Evolutionary conservation across 2,888 invertebrate species (phyloP), one percentile per base, ranked within the genome.

Genomic region (Drosophila acutilabella): DNA sequence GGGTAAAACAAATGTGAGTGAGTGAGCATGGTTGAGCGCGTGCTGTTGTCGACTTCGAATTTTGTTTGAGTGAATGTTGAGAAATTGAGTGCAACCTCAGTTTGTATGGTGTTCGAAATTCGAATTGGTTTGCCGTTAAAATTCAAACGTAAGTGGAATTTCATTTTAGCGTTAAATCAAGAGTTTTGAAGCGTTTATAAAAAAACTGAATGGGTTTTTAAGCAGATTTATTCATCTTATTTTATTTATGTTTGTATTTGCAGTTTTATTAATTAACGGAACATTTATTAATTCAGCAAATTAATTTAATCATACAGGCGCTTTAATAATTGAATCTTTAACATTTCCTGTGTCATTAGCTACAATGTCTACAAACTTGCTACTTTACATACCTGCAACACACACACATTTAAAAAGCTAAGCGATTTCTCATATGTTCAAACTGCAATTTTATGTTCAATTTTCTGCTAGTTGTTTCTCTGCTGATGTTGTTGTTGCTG

Each of bases 371-470:
- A 44, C 23, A 30, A 8, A 8, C 36, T 8, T 51, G 23, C 30
- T 56, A 62, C 47, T 69, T 78, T 71, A 76, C 74, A 71, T 74
- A 58, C 16, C 30, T 45, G 57, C 45, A 40, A 44, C 50, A 41
- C 23, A 42, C 45, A 30, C 30, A 8, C 23, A 23, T 6, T 30
- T 8, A 36, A 45, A 61, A 77, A 73, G 77, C 62, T 64, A 73
- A 65, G 51, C 80, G 33, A 81, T 83, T 83, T 80, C 71, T 87
- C 78, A 86, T 74, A 79, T 68, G 73, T 75, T 66, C 54, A 18
- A 64, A 47, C 52, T 48, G 65, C 71, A 71, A 80, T 77, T 86
- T 76, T 68, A 74, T 80, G 62, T 77, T 71, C 52, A 30, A 76
- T 68, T 54, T 67, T 50, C 59, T 53, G 50, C 20, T 26, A 53